A percentile compares a stretch with the other conserved stretches of the same genome.
These are phyloP conservation scores for Trimorus sp. DNA, from an alignment of 2,888 invertebrate species.

Conservation along the genomic window DNA sequence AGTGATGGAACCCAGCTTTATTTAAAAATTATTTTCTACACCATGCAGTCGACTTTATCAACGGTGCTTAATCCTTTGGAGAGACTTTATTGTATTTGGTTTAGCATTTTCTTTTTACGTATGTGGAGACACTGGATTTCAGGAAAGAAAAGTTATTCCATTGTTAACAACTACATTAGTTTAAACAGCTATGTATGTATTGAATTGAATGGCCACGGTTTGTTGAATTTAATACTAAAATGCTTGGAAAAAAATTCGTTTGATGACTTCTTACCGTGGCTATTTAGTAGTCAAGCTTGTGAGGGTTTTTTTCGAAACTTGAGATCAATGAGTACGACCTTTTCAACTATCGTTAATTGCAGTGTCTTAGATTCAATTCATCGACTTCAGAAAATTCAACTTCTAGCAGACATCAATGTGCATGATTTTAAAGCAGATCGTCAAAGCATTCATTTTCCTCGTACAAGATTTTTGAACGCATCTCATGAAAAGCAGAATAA, in stretches of 20 bases:
- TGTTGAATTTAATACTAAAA: constrained; percentile 23
- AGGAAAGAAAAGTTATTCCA: constrained; percentile 54
- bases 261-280: constrained; percentile 9
- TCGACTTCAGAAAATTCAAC: constrained; percentile 48
- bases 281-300: constrained; percentile 44
- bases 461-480: constrained; percentile 10
- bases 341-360: constrained; percentile 45
- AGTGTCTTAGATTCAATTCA: constrained; percentile 54
- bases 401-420: constrained; percentile 52
- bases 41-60: constrained; percentile 55
- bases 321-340: too few species aligned
- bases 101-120: constrained; percentile 59
- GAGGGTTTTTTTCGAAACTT: constrained; percentile 57
- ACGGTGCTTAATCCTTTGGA: constrained; percentile 49
- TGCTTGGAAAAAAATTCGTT: constrained; percentile 16
- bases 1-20: constrained; percentile 68
- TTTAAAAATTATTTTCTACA: constrained; percentile 66
- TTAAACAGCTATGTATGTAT: constrained; percentile 36
- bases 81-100: constrained; percentile 66
- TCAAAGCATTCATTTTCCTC: constrained; percentile 3
- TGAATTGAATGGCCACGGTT: constrained; percentile 30
- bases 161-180: constrained; percentile 67
- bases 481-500: constrained; percentile 6
- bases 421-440: constrained; percentile 34
- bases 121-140: constrained; percentile 67